A percentile compares a stretch with the other conserved stretches of the same genome.
Conservation (phyloP, 2,797 vertebrate genomes). For the Thripadectes ignobilis region DNA sequence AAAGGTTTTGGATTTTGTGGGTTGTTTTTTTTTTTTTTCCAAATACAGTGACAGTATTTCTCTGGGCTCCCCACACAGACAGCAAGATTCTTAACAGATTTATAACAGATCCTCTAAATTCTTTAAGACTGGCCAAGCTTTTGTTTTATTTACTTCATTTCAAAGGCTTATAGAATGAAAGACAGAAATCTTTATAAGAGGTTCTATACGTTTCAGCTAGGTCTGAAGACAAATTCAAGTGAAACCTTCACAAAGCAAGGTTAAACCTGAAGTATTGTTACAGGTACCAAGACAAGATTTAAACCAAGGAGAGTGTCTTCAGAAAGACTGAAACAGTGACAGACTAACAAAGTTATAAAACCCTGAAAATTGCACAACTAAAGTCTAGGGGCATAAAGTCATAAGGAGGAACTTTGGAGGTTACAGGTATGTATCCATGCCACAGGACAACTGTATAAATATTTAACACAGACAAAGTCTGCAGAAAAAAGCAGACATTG, state of each 20-base stretch:
- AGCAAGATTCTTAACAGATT: neutral
- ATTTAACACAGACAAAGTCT: neutral
- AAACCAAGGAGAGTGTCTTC: neutral
- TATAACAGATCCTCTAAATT: slow-evolving; percentile 31
- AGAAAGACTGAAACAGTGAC: neutral
- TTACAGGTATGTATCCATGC: neutral
- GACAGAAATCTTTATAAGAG: neutral
- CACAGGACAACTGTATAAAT: neutral
- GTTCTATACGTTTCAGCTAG: neutral
- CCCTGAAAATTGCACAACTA: neutral
- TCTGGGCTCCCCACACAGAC: neutral
- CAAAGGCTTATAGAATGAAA: neutral
- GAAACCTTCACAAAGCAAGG: neutral
- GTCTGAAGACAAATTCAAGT: neutral
- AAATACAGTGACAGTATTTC: neutral
- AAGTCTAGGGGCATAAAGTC: neutral
- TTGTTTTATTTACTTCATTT: neutral
- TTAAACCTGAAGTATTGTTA: neutral
- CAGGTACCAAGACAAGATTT: neutral
- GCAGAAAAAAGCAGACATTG: neutral
- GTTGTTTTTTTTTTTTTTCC: neutral
- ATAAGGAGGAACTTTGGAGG: neutral
- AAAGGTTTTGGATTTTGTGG: neutral
- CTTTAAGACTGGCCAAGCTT: neutral
- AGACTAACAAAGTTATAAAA: neutral